Evolutionary conservation across 1,140 invertebrate genomes (phyloP).

Genomic region (Calephelis virginiensis): DNA sequence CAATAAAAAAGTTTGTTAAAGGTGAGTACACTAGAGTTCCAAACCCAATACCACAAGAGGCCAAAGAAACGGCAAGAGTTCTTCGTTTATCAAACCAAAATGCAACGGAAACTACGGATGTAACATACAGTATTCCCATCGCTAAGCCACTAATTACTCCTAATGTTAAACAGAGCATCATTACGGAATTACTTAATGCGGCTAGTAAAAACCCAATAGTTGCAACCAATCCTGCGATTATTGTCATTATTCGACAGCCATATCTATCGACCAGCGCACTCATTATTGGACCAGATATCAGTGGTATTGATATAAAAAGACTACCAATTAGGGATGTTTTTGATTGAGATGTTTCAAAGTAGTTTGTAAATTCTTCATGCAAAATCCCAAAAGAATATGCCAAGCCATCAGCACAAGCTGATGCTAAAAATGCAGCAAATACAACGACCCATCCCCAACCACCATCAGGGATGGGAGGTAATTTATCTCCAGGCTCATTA

Average conservation of each 20-base stretch:
- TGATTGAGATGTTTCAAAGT: constrained; percentile 88
- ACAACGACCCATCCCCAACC: constrained; percentile 92
- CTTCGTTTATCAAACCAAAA: constrained; percentile 96
- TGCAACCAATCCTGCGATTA: constrained; percentile 86
- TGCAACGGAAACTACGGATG: constrained; percentile 94
- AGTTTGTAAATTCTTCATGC: constrained; percentile 88
- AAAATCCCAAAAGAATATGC: constrained; percentile 94
- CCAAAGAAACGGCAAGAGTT: constrained; percentile 87
- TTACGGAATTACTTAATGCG: constrained; percentile 84
- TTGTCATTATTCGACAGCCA: constrained; percentile 91
- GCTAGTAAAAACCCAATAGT: constrained; percentile 87
- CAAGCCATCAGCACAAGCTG: constrained; percentile 93
- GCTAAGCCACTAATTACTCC: constrained; percentile 91
- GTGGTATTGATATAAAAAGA: constrained; percentile 91
- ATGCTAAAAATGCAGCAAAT: constrained; percentile 87
- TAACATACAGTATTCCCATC: constrained; percentile 91
- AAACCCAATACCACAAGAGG: constrained; percentile 67
- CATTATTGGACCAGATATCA: constrained; percentile 90
- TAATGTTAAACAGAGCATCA: constrained; percentile 89
- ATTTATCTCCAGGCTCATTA: constrained; percentile 39
- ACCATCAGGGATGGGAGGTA: constrained; percentile 63
- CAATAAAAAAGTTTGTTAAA: constrained; percentile 83
- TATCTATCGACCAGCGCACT: constrained; percentile 92
- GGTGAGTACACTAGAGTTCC: constrained; percentile 89
- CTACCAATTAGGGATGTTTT: constrained; percentile 92